Conservation (phyloP, 1,140 invertebrate genomes). For the Pygmarrhopalites habei region DNA sequence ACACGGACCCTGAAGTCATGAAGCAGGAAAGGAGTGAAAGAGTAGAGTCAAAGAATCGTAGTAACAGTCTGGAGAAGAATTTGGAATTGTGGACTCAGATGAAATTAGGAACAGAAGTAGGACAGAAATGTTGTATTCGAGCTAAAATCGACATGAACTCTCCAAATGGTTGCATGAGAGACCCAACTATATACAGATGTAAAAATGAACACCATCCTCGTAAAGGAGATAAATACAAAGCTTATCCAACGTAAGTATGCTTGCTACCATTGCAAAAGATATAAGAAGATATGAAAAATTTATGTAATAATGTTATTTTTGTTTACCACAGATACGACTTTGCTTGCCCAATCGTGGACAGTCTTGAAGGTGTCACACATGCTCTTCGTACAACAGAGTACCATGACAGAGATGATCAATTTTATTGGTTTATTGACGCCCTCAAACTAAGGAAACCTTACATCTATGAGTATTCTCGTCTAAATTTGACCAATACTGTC, state of each 20-base stretch:
- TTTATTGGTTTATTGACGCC: constrained; percentile 91
- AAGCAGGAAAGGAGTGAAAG: constrained; percentile 88
- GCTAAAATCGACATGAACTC: constrained; percentile 98
- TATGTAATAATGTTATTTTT: constrained; percentile 31
- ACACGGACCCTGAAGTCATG: constrained; percentile 91
- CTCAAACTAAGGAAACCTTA: constrained; percentile 79
- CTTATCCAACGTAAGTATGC: no score
- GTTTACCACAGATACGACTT: constrained; percentile 99
- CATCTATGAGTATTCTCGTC: constrained; percentile 90
- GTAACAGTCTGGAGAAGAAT: constrained; percentile 83
- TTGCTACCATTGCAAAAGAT: no score
- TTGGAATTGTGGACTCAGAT: constrained; percentile 90
- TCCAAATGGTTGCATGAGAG: constrained; percentile 90
- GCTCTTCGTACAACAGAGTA: constrained; percentile 97
- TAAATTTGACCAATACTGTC: constrained; percentile 97
- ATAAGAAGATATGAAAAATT: no score
- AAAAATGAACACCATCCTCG: constrained; percentile 88
- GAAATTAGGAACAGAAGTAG: constrained; percentile 71
- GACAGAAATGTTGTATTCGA: constrained; percentile 82
- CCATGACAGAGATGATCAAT: constrained; percentile 94
- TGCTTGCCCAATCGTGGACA: constrained; percentile 98
- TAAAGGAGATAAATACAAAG: constrained; percentile 94
- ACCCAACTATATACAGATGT: constrained; percentile 99
- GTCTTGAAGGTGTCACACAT: constrained; percentile 94
- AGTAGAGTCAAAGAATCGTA: constrained; percentile 75